Base-by-base conservation (phyloP, 2,888 invertebrate species). In the Artemia sinica region DNA sequence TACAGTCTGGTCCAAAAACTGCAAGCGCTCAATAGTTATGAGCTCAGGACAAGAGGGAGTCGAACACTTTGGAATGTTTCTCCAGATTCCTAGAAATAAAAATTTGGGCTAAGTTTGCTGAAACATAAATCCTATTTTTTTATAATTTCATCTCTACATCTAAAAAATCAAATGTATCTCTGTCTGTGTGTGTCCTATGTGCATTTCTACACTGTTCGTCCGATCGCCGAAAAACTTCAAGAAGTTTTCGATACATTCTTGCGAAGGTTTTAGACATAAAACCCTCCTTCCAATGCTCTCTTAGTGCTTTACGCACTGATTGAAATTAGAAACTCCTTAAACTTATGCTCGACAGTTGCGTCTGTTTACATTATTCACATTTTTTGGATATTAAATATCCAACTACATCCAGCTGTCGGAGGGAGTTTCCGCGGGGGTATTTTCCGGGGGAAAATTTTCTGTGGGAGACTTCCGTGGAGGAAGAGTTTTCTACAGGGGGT, bases 1-100 rank as follows among this genome's bases (percentile, higher is more conserved):
- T 18, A 70, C 70, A 18, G 51, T 58, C 49, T 70, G 68, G 14
- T 70, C 70, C 14, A 70, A 49, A 49, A 70, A 63, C 49, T 52
- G 50, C 1, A 70, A 48, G 28, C 68, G 14, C 41, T 68, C 66
- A 10, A 28, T n/a, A 28, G 63, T 58, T 10, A 58, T n/a, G 9
- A 58, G 63, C 63, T 58, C 63, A n/a, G n/a, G 14, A 28, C 63
- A 58, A 8, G 28, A 28, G 8, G 63, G 9, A 9, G 63, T 58
- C 12, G n/a, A 28, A 58, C 63, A 58, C 10, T 28, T 58, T 58
- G 63, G 63, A 28, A 10, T 58, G 9, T n/a, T 58, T 58, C 63
- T 58, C 63, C 63, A 58, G 11, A 58, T 58, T 58, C 63, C 63
- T 58, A 11, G 9, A 58, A 58, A 28, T 18, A 58, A 18, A 10